Conservation (phyloP, 2,113 vertebrate genomes). For the Stegostoma tigrinum region DNA sequence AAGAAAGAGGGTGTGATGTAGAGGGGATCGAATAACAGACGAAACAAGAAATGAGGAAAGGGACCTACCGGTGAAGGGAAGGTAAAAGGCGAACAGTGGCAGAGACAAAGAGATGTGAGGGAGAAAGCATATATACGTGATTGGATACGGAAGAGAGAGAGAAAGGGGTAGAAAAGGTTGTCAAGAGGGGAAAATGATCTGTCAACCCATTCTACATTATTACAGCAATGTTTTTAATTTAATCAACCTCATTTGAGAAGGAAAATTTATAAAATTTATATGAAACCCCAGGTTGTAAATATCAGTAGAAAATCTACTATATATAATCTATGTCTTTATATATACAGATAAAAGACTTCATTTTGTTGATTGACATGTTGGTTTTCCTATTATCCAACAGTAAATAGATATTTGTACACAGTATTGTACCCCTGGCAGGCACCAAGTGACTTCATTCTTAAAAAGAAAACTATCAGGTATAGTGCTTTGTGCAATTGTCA, state of each 20-base stretch:
- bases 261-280: slow-evolving; percentile 26
- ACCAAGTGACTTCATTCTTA: not conserved
- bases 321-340: slow-evolving; percentile 24
- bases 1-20: not conserved
- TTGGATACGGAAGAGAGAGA: not conserved
- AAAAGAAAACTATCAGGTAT: slow-evolving; percentile 12
- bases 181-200: not conserved
- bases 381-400: not conserved
- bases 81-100: not conserved
- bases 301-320: slow-evolving; percentile 31
- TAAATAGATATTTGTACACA: not conserved
- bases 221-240: not conserved
- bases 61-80: not conserved
- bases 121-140: not conserved
- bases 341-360: not conserved
- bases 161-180: not conserved
- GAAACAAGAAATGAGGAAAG: not conserved
- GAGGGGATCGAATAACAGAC: not conserved
- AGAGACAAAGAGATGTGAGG: not conserved
- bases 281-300: slow-evolving; percentile 26
- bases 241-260: slow-evolving; percentile 4
- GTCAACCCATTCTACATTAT: not conserved
- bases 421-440: not conserved
- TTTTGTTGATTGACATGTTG: slow-evolving; percentile 16
- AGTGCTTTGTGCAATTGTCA: slow-evolving; percentile 30